phyloP scores from a whole-genome alignment of 2,888 invertebrate species.

The Pyrrhosoma nymphula region DNA sequence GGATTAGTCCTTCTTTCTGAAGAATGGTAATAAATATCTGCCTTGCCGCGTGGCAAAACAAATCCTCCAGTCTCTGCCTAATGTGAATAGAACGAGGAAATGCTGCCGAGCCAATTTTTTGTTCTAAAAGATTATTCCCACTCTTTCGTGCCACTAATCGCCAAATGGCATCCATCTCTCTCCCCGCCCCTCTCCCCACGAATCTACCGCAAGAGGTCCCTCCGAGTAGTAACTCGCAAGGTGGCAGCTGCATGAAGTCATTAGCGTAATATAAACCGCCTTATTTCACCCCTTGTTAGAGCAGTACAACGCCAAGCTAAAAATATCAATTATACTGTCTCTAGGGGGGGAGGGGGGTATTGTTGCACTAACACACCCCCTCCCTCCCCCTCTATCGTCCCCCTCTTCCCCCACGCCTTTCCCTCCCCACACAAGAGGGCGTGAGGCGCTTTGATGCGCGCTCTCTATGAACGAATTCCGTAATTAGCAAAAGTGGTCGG shows the following conservation, averaged over 20 bases:
- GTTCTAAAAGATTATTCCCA: conserved; percentile 16
- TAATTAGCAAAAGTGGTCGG: conserved; percentile 36
- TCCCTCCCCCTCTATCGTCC: too few species aligned
- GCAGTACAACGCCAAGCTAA: background rate
- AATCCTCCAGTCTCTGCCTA: background rate
- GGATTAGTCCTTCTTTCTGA: background rate
- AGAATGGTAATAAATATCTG: background rate
- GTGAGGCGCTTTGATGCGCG: background rate
- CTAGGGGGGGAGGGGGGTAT: background rate
- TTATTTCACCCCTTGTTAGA: conserved; percentile 32
- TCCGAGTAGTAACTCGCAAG: background rate
- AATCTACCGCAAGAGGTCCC: background rate
- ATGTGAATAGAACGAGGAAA: background rate
- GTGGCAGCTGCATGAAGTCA: conserved; percentile 27
- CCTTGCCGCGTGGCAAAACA: background rate
- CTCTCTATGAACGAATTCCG: conserved; percentile 32
- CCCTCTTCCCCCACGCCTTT: too few species aligned
- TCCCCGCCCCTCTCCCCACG: background rate
- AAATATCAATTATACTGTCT: background rate
- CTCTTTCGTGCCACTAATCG: background rate
- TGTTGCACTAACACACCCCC: background rate
- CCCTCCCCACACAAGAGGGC: too few species aligned
- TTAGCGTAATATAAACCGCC: conserved; percentile 28
- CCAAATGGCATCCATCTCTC: background rate
- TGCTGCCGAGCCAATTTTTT: background rate